Evolutionary conservation across 2,888 invertebrate genomes (phyloP).

Genomic region (Sicus ferrugineus): DNA sequence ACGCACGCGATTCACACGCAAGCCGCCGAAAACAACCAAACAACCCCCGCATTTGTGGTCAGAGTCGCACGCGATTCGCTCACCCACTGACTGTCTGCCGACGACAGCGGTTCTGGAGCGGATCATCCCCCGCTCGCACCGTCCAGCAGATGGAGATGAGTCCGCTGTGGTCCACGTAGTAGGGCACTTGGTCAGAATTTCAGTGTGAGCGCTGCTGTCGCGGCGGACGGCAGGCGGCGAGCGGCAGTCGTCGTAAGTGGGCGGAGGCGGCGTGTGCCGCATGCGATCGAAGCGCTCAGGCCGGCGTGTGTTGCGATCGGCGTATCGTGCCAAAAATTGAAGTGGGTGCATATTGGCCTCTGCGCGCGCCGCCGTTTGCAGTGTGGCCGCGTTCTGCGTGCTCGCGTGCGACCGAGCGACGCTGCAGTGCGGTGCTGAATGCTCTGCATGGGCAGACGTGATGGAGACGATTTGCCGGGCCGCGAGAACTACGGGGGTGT

Average conservation of each 20-base stretch:
- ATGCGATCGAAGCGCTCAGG: slow-evolving; percentile 14
- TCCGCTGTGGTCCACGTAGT: slow-evolving; percentile 18
- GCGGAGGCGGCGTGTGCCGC: slow-evolving; percentile 37
- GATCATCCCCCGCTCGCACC: slow-evolving; percentile 30
- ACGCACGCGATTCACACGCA: slow-evolving; percentile 31
- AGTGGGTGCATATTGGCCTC: slow-evolving; percentile 39
- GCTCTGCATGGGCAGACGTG: slow-evolving; percentile 27
- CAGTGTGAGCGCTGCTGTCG: slow-evolving; percentile 1
- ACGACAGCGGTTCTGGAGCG: slow-evolving; percentile 44
- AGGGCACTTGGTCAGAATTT: slow-evolving; percentile 31
- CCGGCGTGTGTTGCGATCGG: slow-evolving; percentile 16
- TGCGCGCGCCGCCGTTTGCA: neutral
- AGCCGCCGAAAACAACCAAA: slow-evolving; percentile 45
- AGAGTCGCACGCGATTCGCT: slow-evolving; percentile 6
- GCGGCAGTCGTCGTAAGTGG: slow-evolving; percentile 24
- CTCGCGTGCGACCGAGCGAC: neutral
- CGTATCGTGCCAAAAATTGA: slow-evolving; percentile 33
- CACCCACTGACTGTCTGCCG: slow-evolving; percentile 28
- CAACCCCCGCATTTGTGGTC: slow-evolving; percentile 50
- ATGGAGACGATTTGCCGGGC: slow-evolving; percentile 5
- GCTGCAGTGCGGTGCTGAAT: neutral
- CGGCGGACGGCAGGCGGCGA: neutral
- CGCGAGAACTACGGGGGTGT: slow-evolving; percentile 31
- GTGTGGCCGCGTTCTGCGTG: neutral
- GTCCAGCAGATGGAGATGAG: slow-evolving; percentile 5